Conservation (phyloP, 2,888 invertebrate species). For the Leptopilina myrica region DNA sequence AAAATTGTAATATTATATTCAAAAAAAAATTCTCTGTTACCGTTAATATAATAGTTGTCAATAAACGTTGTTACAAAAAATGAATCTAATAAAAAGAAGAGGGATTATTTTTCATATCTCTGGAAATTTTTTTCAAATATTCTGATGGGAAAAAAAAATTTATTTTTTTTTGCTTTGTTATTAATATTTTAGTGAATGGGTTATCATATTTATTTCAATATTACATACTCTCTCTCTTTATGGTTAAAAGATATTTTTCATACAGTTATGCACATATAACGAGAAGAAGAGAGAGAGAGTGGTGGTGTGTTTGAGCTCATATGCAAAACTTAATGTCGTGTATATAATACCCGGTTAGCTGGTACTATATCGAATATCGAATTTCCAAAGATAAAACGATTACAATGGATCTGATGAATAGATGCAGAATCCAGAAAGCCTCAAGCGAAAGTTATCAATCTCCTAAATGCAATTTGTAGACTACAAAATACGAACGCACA, state of each 20-base stretch:
- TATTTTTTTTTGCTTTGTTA: not conserved
- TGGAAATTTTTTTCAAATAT: no score
- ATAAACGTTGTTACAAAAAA: no score
- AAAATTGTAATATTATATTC: no score
- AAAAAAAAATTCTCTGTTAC: no score
- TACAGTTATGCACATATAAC: not conserved
- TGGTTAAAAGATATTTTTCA: not conserved
- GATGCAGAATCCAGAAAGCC: constrained; percentile 30
- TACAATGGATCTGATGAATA: constrained; percentile 29
- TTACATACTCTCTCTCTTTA: not conserved
- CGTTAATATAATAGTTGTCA: no score
- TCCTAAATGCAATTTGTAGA: constrained; percentile 8
- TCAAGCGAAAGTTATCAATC: not conserved
- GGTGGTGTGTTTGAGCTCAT: not conserved
- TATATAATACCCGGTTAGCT: constrained; percentile 18
- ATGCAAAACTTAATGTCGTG: constrained; percentile 29
- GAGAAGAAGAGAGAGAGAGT: not conserved
- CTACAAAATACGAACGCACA: not conserved
- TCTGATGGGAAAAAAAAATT: no score
- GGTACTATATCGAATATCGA: not conserved
- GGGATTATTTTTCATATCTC: no score
- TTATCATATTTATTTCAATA: constrained; percentile 16
- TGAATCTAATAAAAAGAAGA: no score
- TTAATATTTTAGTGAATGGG: not conserved
- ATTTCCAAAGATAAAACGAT: constrained; percentile 33